A percentile compares a stretch with the other conserved stretches of the same genome.
These are phyloP conservation scores for Capromys pilorides DNA, from an alignment of 2,797 vertebrate species.

Conservation along the genomic window DNA sequence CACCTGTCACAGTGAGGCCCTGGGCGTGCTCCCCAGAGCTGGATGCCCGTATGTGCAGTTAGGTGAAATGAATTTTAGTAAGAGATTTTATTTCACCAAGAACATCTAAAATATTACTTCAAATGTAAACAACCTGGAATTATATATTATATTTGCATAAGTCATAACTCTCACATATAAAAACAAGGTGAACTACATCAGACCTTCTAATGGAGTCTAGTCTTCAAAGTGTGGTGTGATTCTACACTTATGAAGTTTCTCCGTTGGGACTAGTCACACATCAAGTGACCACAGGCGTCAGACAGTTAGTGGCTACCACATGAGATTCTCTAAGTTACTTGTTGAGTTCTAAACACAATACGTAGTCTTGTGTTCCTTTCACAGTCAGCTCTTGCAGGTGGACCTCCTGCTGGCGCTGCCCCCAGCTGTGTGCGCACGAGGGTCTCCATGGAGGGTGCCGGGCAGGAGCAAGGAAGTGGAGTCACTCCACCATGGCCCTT, in stretches of 20 bases:
- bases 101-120: constrained; percentile 18
- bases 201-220: not conserved
- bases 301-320: not conserved
- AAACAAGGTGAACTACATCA: not conserved
- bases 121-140: not conserved
- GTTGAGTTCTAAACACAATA: not conserved
- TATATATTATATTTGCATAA: not conserved
- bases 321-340: not conserved
- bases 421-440: not conserved
- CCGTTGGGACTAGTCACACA: not conserved
- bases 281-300: not conserved
- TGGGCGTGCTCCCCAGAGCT: not conserved
- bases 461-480: not conserved
- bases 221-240: not conserved
- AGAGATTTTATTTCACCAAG: not conserved
- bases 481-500: not conserved
- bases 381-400: not conserved
- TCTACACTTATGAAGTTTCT: not conserved
- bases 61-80: not conserved
- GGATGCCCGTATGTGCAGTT: not conserved
- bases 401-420: not conserved
- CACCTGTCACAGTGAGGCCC: no score
- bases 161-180: not conserved
- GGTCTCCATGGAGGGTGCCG: not conserved
- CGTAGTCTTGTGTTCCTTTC: not conserved